These are phyloP conservation scores for Calliopum simillimum DNA, from an alignment of 2,888 invertebrate species.

Conservation along the genomic window DNA sequence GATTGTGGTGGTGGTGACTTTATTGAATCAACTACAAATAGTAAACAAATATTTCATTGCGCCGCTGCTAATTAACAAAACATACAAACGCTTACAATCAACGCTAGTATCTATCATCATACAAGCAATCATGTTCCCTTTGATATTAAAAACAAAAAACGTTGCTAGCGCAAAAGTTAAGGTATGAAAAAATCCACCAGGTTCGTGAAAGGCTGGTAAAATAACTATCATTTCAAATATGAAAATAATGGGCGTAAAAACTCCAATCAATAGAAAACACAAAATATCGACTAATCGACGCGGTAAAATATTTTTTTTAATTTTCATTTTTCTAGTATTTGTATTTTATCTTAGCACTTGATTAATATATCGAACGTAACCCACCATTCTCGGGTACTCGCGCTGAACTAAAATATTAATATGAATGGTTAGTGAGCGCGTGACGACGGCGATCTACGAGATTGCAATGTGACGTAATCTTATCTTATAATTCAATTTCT, in stretches of 20 bases:
- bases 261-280: constrained; percentile 52
- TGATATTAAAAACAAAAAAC: constrained; percentile 80
- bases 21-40: background rate
- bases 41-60: background rate
- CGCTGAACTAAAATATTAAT: background rate
- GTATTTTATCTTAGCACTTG: background rate
- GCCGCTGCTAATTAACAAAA: background rate
- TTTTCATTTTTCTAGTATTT: constrained; percentile 45
- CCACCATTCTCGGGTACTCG: too few relatives aligned
- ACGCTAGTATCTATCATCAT: constrained; percentile 83
- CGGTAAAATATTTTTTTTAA: constrained; percentile 53
- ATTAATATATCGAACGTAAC: background rate
- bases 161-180: constrained; percentile 74
- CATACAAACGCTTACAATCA: constrained; percentile 66
- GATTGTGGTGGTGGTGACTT: constrained; percentile 1
- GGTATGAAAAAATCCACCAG: constrained; percentile 69
- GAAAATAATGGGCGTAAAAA: constrained; percentile 55
- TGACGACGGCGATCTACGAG: background rate
- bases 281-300: constrained; percentile 55
- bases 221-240: constrained; percentile 74
- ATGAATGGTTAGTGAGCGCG: background rate
- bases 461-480: constrained; percentile 17
- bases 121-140: constrained; percentile 81
- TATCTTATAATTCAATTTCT: background rate
- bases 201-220: constrained; percentile 74